These are phyloP conservation scores for Apeltes quadracus DNA, from an alignment of 2,113 vertebrate genomes.

Conservation along the genomic window DNA sequence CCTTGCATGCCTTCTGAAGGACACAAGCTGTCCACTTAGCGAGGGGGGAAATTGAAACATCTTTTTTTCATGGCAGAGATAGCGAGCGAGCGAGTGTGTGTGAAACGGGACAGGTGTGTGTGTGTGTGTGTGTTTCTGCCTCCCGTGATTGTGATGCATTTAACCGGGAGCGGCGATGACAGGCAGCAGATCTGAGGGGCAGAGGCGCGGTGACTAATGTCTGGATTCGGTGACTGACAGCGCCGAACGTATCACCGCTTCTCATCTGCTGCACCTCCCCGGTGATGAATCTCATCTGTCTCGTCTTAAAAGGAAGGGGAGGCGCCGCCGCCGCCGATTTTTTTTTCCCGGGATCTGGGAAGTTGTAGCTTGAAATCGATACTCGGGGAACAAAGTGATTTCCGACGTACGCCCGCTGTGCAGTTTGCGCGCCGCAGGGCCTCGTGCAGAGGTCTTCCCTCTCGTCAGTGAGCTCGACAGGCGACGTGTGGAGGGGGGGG, in stretches of 20 bases:
- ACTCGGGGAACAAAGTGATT: conserved; percentile 53
- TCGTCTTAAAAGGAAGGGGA: conserved; percentile 54
- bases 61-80: conserved; percentile 66
- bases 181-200: conserved; percentile 72
- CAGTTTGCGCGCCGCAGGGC: conserved; percentile 34
- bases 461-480: conserved; percentile 37
- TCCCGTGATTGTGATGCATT: conserved; percentile 54
- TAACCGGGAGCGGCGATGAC: conserved; percentile 60
- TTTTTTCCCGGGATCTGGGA: conserved; percentile 45
- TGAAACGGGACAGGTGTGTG: conserved; percentile 50
- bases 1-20: conserved; percentile 65
- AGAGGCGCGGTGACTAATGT: conserved; percentile 66
- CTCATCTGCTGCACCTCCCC: conserved; percentile 62
- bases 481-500: neutral
- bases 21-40: conserved; percentile 73
- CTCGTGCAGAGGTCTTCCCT: conserved; percentile 51
- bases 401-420: conserved; percentile 34
- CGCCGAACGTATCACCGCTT: conserved; percentile 56
- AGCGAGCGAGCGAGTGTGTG: conserved; percentile 16
- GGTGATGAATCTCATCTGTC: conserved; percentile 68
- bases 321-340: conserved; percentile 31
- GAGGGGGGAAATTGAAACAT: conserved; percentile 73
- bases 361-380: conserved; percentile 68
- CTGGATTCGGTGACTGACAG: conserved; percentile 73
- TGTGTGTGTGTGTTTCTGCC: conserved; percentile 8